Evolutionary conservation across 2,113 vertebrate genomes (phyloP).

Genomic region (Rhadina sibilatrix): DNA sequence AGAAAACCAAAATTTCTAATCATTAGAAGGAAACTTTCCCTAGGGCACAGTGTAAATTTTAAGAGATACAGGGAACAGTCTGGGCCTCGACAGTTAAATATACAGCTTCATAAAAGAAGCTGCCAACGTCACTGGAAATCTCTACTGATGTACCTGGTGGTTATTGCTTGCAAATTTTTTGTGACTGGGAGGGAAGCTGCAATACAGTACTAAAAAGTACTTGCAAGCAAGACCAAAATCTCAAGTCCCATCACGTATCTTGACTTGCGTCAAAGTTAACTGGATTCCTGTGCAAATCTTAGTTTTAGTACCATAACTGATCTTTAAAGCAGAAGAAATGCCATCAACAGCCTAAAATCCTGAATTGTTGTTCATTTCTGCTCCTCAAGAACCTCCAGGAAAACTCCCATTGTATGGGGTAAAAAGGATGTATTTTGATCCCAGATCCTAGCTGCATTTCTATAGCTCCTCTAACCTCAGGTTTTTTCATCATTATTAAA

Average conservation of each 20-base stretch:
- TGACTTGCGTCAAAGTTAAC: not conserved
- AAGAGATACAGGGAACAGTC: not conserved
- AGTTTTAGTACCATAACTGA: not conserved
- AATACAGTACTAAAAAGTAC: not conserved
- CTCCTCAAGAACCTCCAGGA: not conserved
- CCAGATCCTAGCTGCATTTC: not conserved
- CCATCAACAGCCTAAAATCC: not conserved
- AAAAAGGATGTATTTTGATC: not conserved
- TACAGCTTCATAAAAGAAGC: not conserved
- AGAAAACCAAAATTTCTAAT: not conserved
- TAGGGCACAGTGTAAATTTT: not conserved
- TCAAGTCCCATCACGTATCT: not conserved
- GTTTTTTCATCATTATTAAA: not conserved
- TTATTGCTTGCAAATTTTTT: not conserved
- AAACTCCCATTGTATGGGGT: not conserved
- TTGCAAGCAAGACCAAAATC: not conserved
- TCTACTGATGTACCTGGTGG: not conserved
- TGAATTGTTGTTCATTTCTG: not conserved
- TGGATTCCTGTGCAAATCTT: not conserved
- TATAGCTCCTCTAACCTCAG: not conserved
- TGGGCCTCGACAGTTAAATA: not conserved
- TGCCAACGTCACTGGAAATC: not conserved
- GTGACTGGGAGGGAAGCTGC: not conserved
- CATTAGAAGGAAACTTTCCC: not conserved
- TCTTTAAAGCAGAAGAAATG: not conserved